These are phyloP conservation scores for Mesopsocus fuscifrons DNA, from an alignment of 2,888 invertebrate genomes.

Conservation along the genomic window DNA sequence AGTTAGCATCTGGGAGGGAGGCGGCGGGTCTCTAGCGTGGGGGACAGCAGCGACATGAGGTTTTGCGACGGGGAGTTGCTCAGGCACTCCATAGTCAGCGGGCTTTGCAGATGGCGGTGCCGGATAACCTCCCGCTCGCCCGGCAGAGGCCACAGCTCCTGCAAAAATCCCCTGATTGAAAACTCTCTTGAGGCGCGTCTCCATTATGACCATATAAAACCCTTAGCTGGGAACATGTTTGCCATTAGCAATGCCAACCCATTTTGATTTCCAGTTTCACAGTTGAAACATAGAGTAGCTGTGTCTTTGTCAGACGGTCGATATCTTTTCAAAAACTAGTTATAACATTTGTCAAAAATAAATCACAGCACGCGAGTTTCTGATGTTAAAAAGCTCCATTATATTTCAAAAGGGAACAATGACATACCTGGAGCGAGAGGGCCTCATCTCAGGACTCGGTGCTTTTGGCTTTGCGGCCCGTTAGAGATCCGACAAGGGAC, in stretches of 20 bases:
- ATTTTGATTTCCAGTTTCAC: not conserved
- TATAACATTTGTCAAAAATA: too few relatives aligned
- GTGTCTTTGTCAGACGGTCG: too few relatives aligned
- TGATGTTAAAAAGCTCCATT: too few relatives aligned
- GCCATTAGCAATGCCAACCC: not conserved
- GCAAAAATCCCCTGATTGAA: conserved; percentile 11
- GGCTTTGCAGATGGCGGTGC: conserved; percentile 45
- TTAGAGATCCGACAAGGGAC: conserved; percentile 60
- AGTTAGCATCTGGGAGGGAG: conserved; percentile 5
- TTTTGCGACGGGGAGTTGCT: conserved; percentile 28
- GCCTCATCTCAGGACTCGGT: conserved; percentile 57
- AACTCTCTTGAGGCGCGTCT: too few relatives aligned
- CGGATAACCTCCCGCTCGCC: conserved; percentile 46
- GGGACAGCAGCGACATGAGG: conserved; percentile 35
- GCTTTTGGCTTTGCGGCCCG: conserved; percentile 42
- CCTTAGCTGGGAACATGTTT: too few relatives aligned
- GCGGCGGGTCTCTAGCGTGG: conserved; percentile 26
- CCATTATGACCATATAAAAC: too few relatives aligned
- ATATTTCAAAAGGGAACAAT: too few relatives aligned
- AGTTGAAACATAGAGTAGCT: too few relatives aligned
- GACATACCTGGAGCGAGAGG: conserved; percentile 42
- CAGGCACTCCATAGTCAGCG: conserved; percentile 26
- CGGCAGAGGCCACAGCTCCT: conserved; percentile 40
- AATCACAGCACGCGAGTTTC: too few relatives aligned
- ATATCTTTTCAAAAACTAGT: too few relatives aligned